These are phyloP conservation scores for Myiagra hebetior DNA, from an alignment of 2,113 vertebrate species.

Conservation along the genomic window DNA sequence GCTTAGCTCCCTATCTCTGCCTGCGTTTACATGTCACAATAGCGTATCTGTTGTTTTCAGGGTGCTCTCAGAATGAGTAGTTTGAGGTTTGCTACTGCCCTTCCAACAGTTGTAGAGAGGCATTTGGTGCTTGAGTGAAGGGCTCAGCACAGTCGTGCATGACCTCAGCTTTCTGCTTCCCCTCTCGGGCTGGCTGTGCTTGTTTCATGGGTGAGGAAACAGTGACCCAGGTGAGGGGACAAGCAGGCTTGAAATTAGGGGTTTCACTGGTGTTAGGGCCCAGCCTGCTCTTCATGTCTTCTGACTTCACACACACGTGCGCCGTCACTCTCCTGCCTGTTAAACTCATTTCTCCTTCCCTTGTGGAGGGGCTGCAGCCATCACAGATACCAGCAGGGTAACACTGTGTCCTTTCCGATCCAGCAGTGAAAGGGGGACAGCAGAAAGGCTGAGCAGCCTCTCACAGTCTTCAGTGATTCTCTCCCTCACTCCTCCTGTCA, in stretches of 20 bases:
- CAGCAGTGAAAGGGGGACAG: not conserved
- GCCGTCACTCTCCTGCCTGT: not conserved
- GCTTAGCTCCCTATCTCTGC: not conserved
- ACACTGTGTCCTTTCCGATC: not conserved
- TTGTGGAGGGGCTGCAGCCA: not conserved
- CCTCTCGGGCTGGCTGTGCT: not conserved
- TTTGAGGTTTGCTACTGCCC: not conserved
- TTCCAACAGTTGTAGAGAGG: not conserved
- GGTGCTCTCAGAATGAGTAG: not conserved
- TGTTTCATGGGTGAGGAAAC: not conserved
- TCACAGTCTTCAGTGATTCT: not conserved
- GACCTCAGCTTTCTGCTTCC: not conserved
- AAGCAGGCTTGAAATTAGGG: not conserved
- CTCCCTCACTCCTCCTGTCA: not conserved
- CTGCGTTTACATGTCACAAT: not conserved
- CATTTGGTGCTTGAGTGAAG: not conserved
- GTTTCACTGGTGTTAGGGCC: not conserved
- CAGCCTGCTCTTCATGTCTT: not conserved
- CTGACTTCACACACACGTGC: rapidly evolving
- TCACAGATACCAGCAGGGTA: not conserved
- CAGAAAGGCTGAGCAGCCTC: not conserved
- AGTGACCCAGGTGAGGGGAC: not conserved
- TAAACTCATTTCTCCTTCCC: not conserved
- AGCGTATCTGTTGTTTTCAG: not conserved
- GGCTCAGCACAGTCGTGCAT: not conserved